phyloP scores from a whole-genome alignment of 2,797 vertebrate genomes.

The Calcarius lapponicus region DNA sequence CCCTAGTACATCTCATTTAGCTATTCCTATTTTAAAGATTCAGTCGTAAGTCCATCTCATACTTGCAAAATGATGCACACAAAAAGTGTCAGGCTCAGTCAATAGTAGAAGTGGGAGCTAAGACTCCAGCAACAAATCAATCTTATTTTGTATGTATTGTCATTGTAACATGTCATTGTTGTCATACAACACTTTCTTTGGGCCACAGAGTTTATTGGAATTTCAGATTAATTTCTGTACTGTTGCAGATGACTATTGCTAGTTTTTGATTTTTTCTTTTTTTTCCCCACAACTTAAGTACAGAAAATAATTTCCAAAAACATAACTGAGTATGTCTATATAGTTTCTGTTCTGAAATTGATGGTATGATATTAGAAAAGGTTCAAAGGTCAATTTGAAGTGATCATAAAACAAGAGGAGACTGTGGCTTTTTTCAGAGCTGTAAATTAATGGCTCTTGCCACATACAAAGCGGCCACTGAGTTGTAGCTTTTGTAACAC shows the following conservation, averaged over 20 bases:
- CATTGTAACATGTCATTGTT: no score
- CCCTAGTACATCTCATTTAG: neutral
- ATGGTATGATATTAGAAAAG: neutral
- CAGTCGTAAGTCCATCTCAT: neutral
- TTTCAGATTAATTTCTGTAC: neutral
- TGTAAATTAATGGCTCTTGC: neutral
- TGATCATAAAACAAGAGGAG: neutral
- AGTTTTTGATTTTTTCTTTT: neutral
- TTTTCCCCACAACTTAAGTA: neutral
- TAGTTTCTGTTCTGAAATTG: neutral
- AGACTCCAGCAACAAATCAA: neutral
- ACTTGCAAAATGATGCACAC: neutral
- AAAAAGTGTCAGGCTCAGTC: neutral
- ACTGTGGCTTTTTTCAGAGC: neutral
- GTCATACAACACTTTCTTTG: neutral
- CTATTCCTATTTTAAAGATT: neutral
- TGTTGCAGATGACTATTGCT: neutral
- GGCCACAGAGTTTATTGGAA: neutral
- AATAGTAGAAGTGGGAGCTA: neutral
- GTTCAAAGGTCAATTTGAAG: neutral
- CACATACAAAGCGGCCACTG: accelerated
- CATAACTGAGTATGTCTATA: neutral
- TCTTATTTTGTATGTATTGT: neutral
- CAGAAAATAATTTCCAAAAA: neutral
- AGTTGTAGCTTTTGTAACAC: neutral